Evolutionary conservation across 2,888 invertebrate species (phyloP).

Genomic region (Thera britannica): DNA sequence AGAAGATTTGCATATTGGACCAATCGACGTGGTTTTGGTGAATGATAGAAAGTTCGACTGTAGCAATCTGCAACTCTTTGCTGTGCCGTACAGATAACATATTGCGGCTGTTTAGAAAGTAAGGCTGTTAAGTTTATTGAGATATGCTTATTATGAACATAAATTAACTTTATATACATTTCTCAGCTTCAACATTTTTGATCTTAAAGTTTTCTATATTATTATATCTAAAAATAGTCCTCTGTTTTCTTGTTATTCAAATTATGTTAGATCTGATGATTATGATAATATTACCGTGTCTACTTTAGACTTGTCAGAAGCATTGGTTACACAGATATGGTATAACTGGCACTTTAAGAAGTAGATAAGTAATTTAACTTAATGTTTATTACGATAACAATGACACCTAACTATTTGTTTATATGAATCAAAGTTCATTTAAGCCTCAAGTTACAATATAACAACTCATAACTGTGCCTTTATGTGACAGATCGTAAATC

Average conservation of each 20-base stretch:
- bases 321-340: no score
- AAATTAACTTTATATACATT: not conserved
- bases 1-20: conserved; percentile 37
- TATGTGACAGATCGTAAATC: conserved; percentile 45
- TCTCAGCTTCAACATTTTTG: not conserved
- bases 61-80: not conserved
- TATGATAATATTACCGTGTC: no score
- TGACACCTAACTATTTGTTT: conserved; percentile 9
- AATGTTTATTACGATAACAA: not conserved
- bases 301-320: no score
- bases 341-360: no score
- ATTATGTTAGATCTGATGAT: no score
- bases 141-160: not conserved
- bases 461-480: conserved; percentile 29
- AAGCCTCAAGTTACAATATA: conserved; percentile 10
- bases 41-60: conserved; percentile 24
- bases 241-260: no score
- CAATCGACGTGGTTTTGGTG: conserved; percentile 5
- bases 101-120: conserved; percentile 17
- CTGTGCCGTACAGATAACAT: conserved; percentile 3
- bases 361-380: not conserved
- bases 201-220: not conserved
- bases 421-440: conserved; percentile 10
- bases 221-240: not conserved
- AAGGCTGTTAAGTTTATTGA: not conserved